phyloP scores from a whole-genome alignment of 1,140 invertebrate species.

The Drosophila mojavensis region DNA sequence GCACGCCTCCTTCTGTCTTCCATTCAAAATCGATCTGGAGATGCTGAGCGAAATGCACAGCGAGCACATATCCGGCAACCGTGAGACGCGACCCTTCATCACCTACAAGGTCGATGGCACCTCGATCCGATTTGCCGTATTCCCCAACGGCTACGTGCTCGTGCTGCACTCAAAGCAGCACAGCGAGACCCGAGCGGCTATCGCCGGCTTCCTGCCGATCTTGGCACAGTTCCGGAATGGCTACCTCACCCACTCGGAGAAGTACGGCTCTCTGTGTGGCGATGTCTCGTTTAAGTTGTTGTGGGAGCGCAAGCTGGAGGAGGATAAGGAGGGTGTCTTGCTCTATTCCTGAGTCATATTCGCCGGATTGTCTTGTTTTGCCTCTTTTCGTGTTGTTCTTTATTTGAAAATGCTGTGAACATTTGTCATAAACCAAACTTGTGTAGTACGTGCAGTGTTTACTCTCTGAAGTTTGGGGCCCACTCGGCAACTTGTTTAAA shows the following conservation, averaged over 20 bases:
- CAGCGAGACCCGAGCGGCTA: conserved; percentile 51
- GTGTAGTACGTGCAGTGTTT: conserved; percentile 75
- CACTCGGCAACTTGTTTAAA: conserved; percentile 76
- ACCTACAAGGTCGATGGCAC: conserved; percentile 48
- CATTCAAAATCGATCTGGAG: conserved; percentile 59
- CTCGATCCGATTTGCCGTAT: conserved; percentile 52
- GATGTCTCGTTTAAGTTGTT: conserved; percentile 56
- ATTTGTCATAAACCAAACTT: conserved; percentile 82
- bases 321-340: conserved; percentile 48
- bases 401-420: conserved; percentile 44
- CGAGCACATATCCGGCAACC: conserved; percentile 34
- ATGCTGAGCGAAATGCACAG: conserved; percentile 30
- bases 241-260: conserved; percentile 37
- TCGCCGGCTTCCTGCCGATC: conserved; percentile 53
- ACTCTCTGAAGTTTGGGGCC: conserved; percentile 61
- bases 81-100: conserved; percentile 42
- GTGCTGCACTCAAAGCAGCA: conserved; percentile 48
- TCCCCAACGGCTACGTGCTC: conserved; percentile 57
- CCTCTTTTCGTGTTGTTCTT: conserved; percentile 15
- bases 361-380: background rate
- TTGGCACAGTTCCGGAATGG: conserved; percentile 45
- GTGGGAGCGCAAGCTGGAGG: conserved; percentile 60
- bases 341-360: conserved; percentile 45
- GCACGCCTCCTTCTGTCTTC: conserved; percentile 59
- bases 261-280: conserved; percentile 6